Evolutionary conservation across 2,113 vertebrate species (phyloP), one percentile per base, ranked within the genome.

Genomic region (Montifringilla adamsi): DNA sequence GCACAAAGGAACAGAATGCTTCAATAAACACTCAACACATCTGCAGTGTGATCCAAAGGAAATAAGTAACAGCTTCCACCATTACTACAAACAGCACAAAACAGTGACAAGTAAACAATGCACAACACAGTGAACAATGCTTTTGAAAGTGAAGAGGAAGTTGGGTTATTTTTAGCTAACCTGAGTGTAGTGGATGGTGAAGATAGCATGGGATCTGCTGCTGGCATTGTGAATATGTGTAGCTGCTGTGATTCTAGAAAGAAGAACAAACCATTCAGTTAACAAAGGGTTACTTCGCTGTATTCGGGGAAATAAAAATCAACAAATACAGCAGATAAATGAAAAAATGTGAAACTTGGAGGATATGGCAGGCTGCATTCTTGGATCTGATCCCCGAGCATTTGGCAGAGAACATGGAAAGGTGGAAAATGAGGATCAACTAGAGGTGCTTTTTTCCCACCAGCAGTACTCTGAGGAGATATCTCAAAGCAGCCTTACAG

Each of bases 151-250:
- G 19, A n/a, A 91, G 73, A 92, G 83, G 80, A 95, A 96, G 55
- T 27, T 46, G 37, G 16, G 44, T 83, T 91, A 92, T 91, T 95
- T 88, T 62, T 87, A 72, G 91, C 96, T 73, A 95, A 99, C 99
- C 98, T 99, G 99, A 33, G 99, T 99, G 95, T 99, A 99, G 95
- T 99, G 98, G 96, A 99, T 99, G 64, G 98, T 99, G 97, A 99
- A 99, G 98, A 99, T 99, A 96, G 99, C 99, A 70, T 99, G 99
- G 55, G 99, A 99, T 94, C 99, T 98, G 97, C 99, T 99, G 98
- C 99, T 99, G 95, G 99, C 98, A 41, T 99, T 99, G 13, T 99
- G 99, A 96, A 99, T 97, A 79, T 99, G 99, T 8, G 99, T 99
- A 69, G 99, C 98, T 79, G 99, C 99, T 7, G 99, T 99, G 95